These are phyloP conservation scores for Platorchestia sp. DNA, from an alignment of 1,140 invertebrate species.

Conservation along the genomic window DNA sequence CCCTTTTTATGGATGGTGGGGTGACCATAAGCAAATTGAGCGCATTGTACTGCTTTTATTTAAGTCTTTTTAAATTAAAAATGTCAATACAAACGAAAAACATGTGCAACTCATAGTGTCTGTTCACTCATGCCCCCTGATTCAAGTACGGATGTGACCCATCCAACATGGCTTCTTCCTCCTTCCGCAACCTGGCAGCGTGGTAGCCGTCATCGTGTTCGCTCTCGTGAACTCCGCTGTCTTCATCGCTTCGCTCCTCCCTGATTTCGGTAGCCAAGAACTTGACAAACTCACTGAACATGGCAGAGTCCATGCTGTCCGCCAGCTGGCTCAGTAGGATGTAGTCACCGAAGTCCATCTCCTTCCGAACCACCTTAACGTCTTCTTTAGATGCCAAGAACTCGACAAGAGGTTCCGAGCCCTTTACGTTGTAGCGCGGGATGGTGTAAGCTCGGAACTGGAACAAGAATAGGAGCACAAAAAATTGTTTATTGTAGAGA, in stretches of 20 bases:
- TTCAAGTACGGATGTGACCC: background rate
- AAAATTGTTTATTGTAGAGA: too few relatives aligned
- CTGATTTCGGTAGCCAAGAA: background rate
- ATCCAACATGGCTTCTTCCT: background rate
- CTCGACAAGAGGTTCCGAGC: background rate
- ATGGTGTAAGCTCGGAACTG: background rate
- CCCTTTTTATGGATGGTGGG: too few relatives aligned
- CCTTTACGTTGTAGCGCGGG: background rate
- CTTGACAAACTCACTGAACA: conserved; percentile 26
- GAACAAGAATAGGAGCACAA: background rate
- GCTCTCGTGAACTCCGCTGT: background rate
- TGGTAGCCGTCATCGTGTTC: background rate
- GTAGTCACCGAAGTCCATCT: conserved; percentile 25
- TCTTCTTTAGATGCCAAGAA: background rate
- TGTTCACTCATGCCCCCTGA: background rate
- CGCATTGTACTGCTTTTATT: too few relatives aligned
- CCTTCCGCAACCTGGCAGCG: background rate
- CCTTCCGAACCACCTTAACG: background rate
- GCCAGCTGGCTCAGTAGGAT: conserved; percentile 18
- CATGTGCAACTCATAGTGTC: background rate
- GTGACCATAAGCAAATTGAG: too few relatives aligned
- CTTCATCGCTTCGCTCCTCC: background rate
- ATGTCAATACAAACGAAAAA: background rate
- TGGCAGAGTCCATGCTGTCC: conserved; percentile 25
- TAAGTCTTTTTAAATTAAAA: too few relatives aligned